Conservation (phyloP, 2,888 invertebrate genomes). For the Metalampra italica region DNA sequence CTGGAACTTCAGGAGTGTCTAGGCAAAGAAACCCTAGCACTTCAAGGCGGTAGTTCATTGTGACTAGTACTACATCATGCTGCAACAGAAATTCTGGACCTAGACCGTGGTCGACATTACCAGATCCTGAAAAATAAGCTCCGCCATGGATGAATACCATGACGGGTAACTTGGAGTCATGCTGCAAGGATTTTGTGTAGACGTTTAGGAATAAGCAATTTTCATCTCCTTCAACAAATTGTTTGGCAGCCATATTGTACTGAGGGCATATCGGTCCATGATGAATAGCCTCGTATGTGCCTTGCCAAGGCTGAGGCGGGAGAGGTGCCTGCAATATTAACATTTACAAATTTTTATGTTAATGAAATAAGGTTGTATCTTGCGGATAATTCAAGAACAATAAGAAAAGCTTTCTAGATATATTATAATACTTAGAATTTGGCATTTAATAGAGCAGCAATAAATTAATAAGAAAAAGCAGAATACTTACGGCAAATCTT, state of each 20-base stretch:
- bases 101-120: conserved; percentile 44
- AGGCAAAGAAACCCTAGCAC: conserved; percentile 42
- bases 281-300: conserved; percentile 34
- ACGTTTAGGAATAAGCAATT: conserved; percentile 48
- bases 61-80: conserved; percentile 52
- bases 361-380: too few species aligned
- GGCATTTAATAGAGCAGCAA: too few species aligned
- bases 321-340: conserved; percentile 40
- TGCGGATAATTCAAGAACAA: too few species aligned
- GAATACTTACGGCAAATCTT: conserved; percentile 61
- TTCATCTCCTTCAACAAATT: conserved; percentile 33
- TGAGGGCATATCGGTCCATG: conserved; percentile 47
- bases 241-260: conserved; percentile 22
- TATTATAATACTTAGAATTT: too few species aligned
- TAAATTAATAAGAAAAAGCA: too few species aligned
- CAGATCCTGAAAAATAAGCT: conserved; percentile 42
- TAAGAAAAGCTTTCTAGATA: too few species aligned
- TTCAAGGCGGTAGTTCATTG: conserved; percentile 54
- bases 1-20: conserved; percentile 43
- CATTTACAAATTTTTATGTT: neutral
- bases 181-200: conserved; percentile 32
- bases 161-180: conserved; percentile 36
- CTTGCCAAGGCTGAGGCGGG: conserved; percentile 39
- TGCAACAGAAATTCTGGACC: conserved; percentile 48
- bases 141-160: conserved; percentile 60